Base-by-base conservation (phyloP, 2,113 vertebrate genomes). In the Protomyctophum bolini region DNA sequence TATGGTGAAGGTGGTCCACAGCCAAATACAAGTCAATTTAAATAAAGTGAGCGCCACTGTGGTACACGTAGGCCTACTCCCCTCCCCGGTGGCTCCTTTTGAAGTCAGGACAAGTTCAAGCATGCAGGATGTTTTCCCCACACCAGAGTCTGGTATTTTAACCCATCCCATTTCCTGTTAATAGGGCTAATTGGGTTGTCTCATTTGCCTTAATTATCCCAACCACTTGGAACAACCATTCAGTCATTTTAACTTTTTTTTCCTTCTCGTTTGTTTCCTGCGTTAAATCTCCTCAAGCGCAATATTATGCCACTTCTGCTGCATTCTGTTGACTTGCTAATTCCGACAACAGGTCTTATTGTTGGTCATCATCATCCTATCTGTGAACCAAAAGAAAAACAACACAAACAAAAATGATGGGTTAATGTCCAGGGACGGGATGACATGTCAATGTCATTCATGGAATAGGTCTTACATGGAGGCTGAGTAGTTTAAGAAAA, bases 131-230 rank as follows among this genome's bases (percentile, higher is more conserved):
- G 75, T 68, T 79, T 73, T 72, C 71, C 70, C 74, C 51, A 52
- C 6, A 70, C 77, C 66, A 67, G 65, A 69, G 21, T 83, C 77
- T 83, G 77, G 70, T 79, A 64, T 86, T 90, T 82, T 73, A 86
- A 79, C 79, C 80, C 87, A 87, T 87, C 69, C 33, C 71, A 67
- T 72, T 67, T 48, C 76, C 47, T 65, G 75, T 75, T 68, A 73
- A 83, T 81, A 87, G 83, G 90, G 86, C 87, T 90, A 76, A 85
- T 79, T 84, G 70, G 70, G 59, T 85, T 83, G 67, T 87, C 76
- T 87, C 66, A 58, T 79, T 88, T 87, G 86, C 88, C 87, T 92
- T 90, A 87, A 81, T 76, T 78, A 85, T 66, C 72, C 80, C 70
- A 80, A 68, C 71, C 61, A 74, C 75, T 68, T 47, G 64, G 67